Evolutionary conservation across 2,113 vertebrate genomes (phyloP).

Genomic region (Numenius arquata): DNA sequence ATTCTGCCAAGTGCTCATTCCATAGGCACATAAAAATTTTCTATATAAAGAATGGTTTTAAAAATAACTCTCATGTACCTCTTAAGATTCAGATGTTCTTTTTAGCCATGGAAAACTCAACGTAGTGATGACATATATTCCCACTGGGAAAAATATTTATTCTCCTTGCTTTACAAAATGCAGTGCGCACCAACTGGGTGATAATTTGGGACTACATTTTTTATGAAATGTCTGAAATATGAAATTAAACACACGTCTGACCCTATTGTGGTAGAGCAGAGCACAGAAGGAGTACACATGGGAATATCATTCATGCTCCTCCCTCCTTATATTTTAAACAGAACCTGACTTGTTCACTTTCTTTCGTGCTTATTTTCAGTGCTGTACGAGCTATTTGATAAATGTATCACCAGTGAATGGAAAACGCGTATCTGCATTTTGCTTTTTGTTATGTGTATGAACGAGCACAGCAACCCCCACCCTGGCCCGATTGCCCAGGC

Average conservation of each 20-base stretch:
- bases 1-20: not conserved
- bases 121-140: not conserved
- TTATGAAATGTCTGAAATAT: not conserved
- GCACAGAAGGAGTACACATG: not conserved
- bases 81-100: not conserved
- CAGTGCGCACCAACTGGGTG: not conserved
- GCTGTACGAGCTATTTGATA: not conserved
- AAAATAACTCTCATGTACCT: conserved; percentile 34
- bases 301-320: not conserved
- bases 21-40: not conserved
- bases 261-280: not conserved
- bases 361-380: not conserved
- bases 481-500: not conserved
- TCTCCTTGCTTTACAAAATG: not conserved
- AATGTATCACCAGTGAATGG: not conserved
- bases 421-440: not conserved
- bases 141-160: not conserved
- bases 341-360: not conserved
- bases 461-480: not conserved
- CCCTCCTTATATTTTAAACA: not conserved
- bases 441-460: not conserved
- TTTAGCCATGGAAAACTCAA: conserved; percentile 26
- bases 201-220: not conserved
- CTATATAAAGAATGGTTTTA: conserved; percentile 32
- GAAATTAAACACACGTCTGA: not conserved